Evolutionary conservation across 2,888 invertebrate genomes (phyloP), one percentile per base, ranked within the genome.

Genomic region (Caenorhabditis zanzibari): DNA sequence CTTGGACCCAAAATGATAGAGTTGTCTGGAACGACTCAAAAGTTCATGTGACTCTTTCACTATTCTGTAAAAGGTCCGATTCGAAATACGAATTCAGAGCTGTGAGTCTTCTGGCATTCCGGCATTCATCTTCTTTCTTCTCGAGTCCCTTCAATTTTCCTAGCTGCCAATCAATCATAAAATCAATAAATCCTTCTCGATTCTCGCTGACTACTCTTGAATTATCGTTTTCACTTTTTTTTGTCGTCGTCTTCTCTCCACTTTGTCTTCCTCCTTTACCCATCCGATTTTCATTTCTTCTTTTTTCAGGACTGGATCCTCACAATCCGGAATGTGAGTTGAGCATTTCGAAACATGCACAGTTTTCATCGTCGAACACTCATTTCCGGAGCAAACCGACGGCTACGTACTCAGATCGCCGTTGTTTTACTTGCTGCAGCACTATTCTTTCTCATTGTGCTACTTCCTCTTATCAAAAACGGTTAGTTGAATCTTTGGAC

Each of bases 141-240:
- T 12, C 44, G 26, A 12, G 5, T 32, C 22, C 24, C 59, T n/a
- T 26, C 38, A 32, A 26, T 63, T 54, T 22, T 58, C 59, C 12
- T 26, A 38, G 38, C 19, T 19, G 44, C 10, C 73, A 6, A 77
- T 77, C 59, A 26, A 77, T 77, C 77, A 71, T 44, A 22, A 61
- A 77, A 71, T 77, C 77, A 71, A 77, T 77, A 71, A 77, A 77
- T 76, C 69, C 61, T 69, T 58, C 69, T 19, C n/a, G 35, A 64
- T 24, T 26, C 28, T 26, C 24, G 44, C 14, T 16, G 35, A 35
- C 10, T 74, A 26, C 54, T 49, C 26, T 22, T 61, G 61, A 61
- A 68, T 61, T 61, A 61, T 73, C 52, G 47, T 41, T 61, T 22
- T 38, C 63, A 38, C 32, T 52, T 32, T 54, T 49, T 49, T 68